A percentile compares a stretch with the other conserved stretches of the same genome.
Evolutionary conservation across 2,888 invertebrate species (phyloP).

Genomic region (Xylota segnis): DNA sequence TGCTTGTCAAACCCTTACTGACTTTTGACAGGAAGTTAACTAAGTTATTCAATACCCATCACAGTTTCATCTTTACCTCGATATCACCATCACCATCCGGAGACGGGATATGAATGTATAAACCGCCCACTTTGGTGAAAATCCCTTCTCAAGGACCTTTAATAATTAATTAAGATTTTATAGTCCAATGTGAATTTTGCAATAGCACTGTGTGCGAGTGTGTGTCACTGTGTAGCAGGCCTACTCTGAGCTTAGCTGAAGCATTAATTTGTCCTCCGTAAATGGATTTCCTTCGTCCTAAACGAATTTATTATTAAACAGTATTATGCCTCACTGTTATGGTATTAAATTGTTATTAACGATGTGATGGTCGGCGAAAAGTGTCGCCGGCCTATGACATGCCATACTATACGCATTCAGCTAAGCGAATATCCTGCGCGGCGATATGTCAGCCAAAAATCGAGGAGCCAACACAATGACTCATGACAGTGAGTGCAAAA

Average conservation of each 20-base stretch:
- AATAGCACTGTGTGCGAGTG: constrained; percentile 16
- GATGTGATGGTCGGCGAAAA: constrained; percentile 52
- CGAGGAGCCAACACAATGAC: constrained; percentile 16
- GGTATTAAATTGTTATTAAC: constrained; percentile 70
- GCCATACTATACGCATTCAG: constrained; percentile 11
- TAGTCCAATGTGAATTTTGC: constrained; percentile 57
- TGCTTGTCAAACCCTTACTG: constrained; percentile 38
- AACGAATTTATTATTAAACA: constrained; percentile 71
- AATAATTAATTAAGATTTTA: constrained; percentile 73
- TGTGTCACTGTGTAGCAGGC: not conserved
- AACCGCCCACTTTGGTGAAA: constrained; percentile 26
- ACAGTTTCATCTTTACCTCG: constrained; percentile 50
- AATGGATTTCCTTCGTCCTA: constrained; percentile 63
- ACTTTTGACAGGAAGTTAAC: constrained; percentile 67
- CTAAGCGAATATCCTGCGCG: constrained; percentile 24
- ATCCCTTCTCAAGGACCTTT: constrained; percentile 61
- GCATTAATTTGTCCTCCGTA: constrained; percentile 65
- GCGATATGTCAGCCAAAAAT: constrained; percentile 43
- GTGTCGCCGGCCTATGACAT: constrained; percentile 44
- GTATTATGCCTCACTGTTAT: constrained; percentile 30
- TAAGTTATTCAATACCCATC: constrained; percentile 67
- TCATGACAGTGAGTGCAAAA: constrained; percentile 6
- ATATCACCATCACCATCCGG: constrained; percentile 14
- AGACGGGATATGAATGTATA: constrained; percentile 25
- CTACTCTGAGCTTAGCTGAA: constrained; percentile 45